Evolutionary conservation across 2,888 invertebrate genomes (phyloP), one percentile per base, ranked within the genome.

Genomic region (Euspilapteryx auroguttella): DNA sequence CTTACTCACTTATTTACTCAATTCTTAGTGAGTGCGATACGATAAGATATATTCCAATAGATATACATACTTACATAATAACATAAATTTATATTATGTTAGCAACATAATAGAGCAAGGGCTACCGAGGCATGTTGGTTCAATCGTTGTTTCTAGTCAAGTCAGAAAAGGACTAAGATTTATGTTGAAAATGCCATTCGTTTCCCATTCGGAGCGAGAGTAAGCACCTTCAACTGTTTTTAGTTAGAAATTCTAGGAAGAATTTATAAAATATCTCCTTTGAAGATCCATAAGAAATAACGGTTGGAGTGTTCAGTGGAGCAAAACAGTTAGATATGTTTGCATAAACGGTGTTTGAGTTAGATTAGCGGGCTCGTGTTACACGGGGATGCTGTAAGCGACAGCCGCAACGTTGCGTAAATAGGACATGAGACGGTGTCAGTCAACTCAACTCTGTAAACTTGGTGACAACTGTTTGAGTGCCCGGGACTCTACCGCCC

Each of bases 351-450:
- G 34, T 34, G 42, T 43, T 42, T 42, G 37, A 34, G 33, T 47
- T 47, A 47, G 49, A 47, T 55, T 44, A 43, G 35, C 37, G 24
- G 15, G 28, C 20, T 34, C 42, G 42, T 47, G 36, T 37, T 34
- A 50, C 40, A 24, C 12, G 47, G 45, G 39, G 44, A 52, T 39
- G 48, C 47, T 51, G 49, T 43, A 46, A 48, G 42, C 36, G 41
- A 44, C 45, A 38, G 44, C 41, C 38, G 36, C 43, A 39, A 33
- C 35, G 37, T 62, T 57, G 50, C 55, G 52, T 55, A 61, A 61
- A 53, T 55, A 42, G 55, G 49, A 42, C 55, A 40, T 42, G 44
- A 42, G 42, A 40, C 37, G 41, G 33, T 39, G 41, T 17, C 17
- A 17, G 17, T 17, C 17, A 17, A 5, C 17, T 8, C 5, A 17